Base-by-base conservation (phyloP, 2,113 vertebrate species). In the Platysternon megacephalum region DNA sequence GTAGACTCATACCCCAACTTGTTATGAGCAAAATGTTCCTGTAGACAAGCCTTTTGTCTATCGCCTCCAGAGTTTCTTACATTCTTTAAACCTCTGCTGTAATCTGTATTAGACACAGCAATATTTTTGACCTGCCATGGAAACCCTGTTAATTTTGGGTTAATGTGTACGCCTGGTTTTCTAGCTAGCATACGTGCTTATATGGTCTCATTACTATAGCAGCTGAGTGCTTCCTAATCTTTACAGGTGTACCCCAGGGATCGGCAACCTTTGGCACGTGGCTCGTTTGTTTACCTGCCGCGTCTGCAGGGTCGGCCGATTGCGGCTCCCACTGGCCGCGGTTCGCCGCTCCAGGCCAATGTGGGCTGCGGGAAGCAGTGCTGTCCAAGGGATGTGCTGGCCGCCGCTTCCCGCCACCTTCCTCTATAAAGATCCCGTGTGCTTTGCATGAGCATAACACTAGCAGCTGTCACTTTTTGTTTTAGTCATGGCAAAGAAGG, bases 381-480 rank as follows among this genome's bases (percentile, higher is more conserved):
- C 8, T 7, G 44, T 46, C 44, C 44, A 2, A 46, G 44, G 42
- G 42, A 44, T 5, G 42, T 44, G n/a, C n/a, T n/a, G n/a, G n/a
- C n/a, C n/a, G n/a, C n/a, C n/a, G n/a, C n/a, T n/a, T n/a, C n/a
- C n/a, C n/a, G n/a, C n/a, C n/a, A n/a, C n/a, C n/a, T n/a, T n/a
- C n/a, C n/a, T n/a, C n/a, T n/a, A n/a, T n/a, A n/a, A n/a, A n/a
- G n/a, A n/a, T n/a, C n/a, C n/a, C n/a, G n/a, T n/a, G n/a, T n/a
- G n/a, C n/a, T n/a, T n/a, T n/a, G n/a, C n/a, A n/a, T n/a, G n/a
- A n/a, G n/a, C n/a, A n/a, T n/a, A n/a, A n/a, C n/a, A n/a, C n/a
- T 81, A 82, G 49, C 58, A 84, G 46, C 72, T 89, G n/a, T 94
- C 61, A 84, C 72, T 94, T 93, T 83, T 88, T 65, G 92, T 93